Percentiles rank a stretch among this genome's conserved stretches.
Conservation (phyloP, 2,797 vertebrate species). For the Propithecus deckenii region DNA sequence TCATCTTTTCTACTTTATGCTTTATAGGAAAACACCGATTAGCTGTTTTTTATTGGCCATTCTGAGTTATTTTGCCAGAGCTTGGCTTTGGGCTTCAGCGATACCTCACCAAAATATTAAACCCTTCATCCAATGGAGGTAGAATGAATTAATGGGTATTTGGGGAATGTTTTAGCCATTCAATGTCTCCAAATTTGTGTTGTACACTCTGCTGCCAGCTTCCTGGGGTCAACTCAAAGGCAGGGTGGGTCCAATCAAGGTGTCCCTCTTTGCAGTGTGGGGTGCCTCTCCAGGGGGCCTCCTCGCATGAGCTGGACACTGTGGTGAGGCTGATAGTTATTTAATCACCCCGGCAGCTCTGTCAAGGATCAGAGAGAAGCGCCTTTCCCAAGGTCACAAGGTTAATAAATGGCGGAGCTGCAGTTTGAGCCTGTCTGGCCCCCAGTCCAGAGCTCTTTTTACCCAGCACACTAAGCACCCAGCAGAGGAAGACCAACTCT, state of each 20-base stretch:
- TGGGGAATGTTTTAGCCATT: neutral
- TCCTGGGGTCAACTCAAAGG: neutral
- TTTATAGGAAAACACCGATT: constrained; percentile 18
- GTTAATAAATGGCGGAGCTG: neutral
- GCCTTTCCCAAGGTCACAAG: neutral
- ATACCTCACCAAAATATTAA: neutral
- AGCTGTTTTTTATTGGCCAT: neutral
- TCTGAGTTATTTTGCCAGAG: constrained; percentile 4
- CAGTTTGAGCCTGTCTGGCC: neutral
- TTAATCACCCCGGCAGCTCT: neutral
- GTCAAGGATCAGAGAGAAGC: neutral
- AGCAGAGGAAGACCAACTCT: neutral
- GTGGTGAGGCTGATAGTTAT: neutral
- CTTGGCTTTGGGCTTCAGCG: neutral
- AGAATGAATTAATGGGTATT: neutral
- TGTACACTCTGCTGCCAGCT: neutral
- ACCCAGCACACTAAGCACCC: neutral
- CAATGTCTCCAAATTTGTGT: neutral
- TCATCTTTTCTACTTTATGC: neutral
- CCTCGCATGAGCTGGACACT: neutral
- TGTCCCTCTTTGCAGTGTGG: neutral
- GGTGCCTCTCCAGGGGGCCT: neutral
- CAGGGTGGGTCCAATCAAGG: too few species aligned
- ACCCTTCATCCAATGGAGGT: neutral
- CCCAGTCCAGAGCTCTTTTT: neutral